Base-by-base conservation (phyloP, 1,140 invertebrate genomes). In the Maconellicoccus hirsutus region DNA sequence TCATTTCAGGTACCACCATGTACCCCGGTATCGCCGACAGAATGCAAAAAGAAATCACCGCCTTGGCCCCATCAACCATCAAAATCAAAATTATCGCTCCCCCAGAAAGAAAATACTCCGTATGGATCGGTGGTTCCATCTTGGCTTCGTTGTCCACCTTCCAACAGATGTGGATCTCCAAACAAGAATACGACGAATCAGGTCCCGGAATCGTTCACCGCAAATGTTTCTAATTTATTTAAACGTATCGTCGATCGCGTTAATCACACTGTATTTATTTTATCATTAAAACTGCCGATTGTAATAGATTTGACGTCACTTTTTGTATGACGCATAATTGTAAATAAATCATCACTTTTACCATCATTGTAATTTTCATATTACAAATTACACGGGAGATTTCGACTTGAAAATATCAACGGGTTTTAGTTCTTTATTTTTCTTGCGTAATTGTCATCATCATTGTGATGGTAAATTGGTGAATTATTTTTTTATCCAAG, bases 71-170 rank as follows among this genome's bases (percentile, higher is more conserved):
- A 71, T 84, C 83, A 39, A 90, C 88, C 70, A 91, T 91, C 86
- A 94, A 94, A 83, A 93, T 94, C 85, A 94, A 94, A 85, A 93
- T 94, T 84, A 93, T 94, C 80, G 92, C 92, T 80, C 92, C 89
- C 75, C 91, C 92, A 72, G 92, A 94, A 80, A 88, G 92, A 81
- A 94, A 94, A 79, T 94, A 94, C 84, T 93, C 91, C 81, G 90
- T 93, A 79, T 93, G 90, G 90, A 92, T 92, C 85, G 87, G 89
- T 79, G 90, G 90, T 75, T 91, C 89, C 81, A 92, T 92, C 83
- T 80, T 92, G 75, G 90, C 90, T 73, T 92, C 90, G 63, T 82
- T 90, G 72, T 89, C 88, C 78, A 90, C 89, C 78, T 90, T 90
- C 86, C 88, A 90, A 78, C 87, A 88, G 83, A 92, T 91, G 89